Evolutionary conservation across 2,113 vertebrate genomes (phyloP), one percentile per base, ranked within the genome.

Genomic region (Electrona antarctica): DNA sequence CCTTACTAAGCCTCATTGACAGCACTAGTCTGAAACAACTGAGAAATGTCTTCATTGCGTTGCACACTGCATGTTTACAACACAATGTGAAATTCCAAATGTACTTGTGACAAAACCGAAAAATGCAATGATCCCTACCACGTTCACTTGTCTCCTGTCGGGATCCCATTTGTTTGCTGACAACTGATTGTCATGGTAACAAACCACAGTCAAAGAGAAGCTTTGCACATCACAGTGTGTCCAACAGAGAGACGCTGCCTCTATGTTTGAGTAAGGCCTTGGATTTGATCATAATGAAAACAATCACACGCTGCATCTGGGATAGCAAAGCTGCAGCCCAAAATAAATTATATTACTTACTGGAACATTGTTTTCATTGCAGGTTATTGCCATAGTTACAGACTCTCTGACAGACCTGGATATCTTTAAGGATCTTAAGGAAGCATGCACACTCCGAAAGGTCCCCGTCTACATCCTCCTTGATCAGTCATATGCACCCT

Each of bases 351-450:
- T 80, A 76, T 87, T 84, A 62, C 82, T 84, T 81, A 79, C 76
- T 64, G 74, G 80, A 85, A 80, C 78, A 73, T 83, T 88, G 83
- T 89, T 82, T 63, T 84, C 87, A 70, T 86, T 85, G 78, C 89
- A 99, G 98, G 95, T 98, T 75, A 98, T 99, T 61, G 97, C 98
- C 7, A 92, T 99, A 80, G 98, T 98, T 75, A 98, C 98, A 88
- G 98, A 99, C 82, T 93, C 93, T 66, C 96, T 99, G 87, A 98
- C 98, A 11, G 98, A 99, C 80, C 93, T 93, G 1, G 98, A 99
- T 84, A 94, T 99, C 85, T 98, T 99, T 51, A 85, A 91, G 80
- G 98, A 99, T 87, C 94, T 99, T 59, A 95, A 95, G 84, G 96
- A 99, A 67, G 96, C 95, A 0, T 95, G 92, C 56, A 89, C 74